Evolutionary conservation across 1,140 invertebrate genomes (phyloP).

Genomic region (Paracyclopina nana): DNA sequence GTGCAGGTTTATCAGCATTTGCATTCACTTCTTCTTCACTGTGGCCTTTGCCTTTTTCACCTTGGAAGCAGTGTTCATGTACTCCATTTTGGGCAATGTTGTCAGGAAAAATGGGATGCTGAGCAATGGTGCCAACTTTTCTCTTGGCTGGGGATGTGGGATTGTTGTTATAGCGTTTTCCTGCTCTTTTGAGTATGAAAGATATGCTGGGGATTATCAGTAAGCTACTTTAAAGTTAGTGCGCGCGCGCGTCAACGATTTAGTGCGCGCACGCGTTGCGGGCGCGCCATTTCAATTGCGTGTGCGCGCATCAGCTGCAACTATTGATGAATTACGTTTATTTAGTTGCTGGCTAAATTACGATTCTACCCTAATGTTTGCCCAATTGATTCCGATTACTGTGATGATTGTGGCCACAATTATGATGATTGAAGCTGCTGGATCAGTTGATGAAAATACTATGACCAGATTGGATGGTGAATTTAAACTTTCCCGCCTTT

Average conservation of each 20-base stretch:
- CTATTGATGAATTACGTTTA: background rate
- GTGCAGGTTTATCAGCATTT: conserved; percentile 20
- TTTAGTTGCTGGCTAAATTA: conserved; percentile 21
- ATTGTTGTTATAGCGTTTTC: conserved; percentile 19
- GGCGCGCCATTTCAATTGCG: too few species aligned
- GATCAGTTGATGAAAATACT: conserved; percentile 20
- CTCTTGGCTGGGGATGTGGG: conserved; percentile 21
- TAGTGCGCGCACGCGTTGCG: too few species aligned
- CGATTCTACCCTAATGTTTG: conserved; percentile 20
- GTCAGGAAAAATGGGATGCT: conserved; percentile 21
- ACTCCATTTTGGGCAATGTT: conserved; percentile 22
- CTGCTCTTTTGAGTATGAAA: conserved; percentile 21
- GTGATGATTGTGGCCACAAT: conserved; percentile 19
- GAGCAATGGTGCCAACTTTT: conserved; percentile 19
- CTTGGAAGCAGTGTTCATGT: conserved; percentile 22
- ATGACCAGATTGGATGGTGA: conserved; percentile 18
- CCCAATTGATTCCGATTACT: conserved; percentile 18
- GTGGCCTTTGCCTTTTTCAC: conserved; percentile 22
- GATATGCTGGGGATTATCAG: conserved; percentile 23
- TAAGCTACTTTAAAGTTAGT: background rate
- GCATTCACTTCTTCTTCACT: conserved; percentile 22
- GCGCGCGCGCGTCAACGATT: background rate
- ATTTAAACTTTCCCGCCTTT: background rate
- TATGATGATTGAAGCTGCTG: conserved; percentile 21
- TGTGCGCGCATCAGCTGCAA: background rate